Evolutionary conservation across 2,797 vertebrate species (phyloP).

Genomic region (Morus bassanus): DNA sequence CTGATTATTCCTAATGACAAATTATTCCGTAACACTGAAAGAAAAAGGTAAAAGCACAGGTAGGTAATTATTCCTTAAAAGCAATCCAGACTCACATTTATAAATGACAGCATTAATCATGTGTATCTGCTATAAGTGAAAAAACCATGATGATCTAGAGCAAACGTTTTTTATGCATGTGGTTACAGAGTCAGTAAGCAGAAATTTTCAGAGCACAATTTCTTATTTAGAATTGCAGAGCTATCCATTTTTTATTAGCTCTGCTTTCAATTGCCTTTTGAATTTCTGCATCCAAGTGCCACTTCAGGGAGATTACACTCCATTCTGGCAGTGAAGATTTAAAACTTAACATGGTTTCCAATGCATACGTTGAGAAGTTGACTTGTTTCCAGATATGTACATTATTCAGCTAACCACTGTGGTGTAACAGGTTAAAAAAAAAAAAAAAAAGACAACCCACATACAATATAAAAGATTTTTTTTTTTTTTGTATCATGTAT

Average conservation of each 20-base stretch:
- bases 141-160: background rate
- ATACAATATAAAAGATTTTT: background rate
- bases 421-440: background rate
- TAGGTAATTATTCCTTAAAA: slow-evolving; percentile 52
- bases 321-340: background rate
- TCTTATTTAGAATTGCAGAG: background rate
- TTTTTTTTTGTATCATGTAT: background rate
- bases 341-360: background rate
- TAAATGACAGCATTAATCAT: slow-evolving; percentile 8
- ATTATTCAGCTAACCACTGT: background rate
- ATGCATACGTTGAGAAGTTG: background rate
- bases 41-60: slow-evolving; percentile 31
- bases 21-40: slow-evolving; percentile 5
- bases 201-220: background rate
- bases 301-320: background rate
- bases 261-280: background rate
- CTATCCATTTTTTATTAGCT: background rate
- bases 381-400: background rate
- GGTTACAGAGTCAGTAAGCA: background rate
- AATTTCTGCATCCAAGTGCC: background rate
- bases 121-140: background rate
- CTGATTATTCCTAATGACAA: slow-evolving; percentile 21
- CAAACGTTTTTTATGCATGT: background rate
- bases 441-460: background rate
- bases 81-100: background rate